A percentile compares a stretch with the other conserved stretches of the same genome.
phyloP scores from a whole-genome alignment of 2,888 invertebrate genomes.

The Laothoe populi region DNA sequence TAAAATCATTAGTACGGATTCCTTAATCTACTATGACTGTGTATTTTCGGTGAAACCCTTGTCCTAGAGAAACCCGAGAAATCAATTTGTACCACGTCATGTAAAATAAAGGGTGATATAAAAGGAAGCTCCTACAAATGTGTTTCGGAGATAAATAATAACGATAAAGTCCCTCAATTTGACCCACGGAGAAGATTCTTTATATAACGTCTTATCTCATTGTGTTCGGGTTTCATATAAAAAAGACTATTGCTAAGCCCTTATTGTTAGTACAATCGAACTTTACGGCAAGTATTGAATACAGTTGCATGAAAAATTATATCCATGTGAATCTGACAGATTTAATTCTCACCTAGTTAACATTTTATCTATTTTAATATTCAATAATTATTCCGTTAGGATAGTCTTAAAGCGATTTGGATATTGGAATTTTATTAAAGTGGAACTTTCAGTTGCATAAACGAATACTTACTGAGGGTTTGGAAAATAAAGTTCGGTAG shows the following conservation, averaged over 20 bases:
- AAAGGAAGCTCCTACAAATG: slow-evolving; percentile 58
- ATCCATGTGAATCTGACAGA: not conserved
- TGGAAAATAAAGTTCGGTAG: not conserved
- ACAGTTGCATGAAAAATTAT: slow-evolving; percentile 8
- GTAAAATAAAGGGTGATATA: slow-evolving; percentile 63
- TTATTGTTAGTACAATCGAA: slow-evolving; percentile 43
- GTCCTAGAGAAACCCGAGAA: slow-evolving; percentile 49
- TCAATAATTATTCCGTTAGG: no score
- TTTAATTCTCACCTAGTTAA: slow-evolving; percentile 7
- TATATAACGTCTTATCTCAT: slow-evolving; percentile 60
- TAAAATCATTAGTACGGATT: slow-evolving; percentile 42
- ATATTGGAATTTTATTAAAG: not conserved
- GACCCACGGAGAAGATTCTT: slow-evolving; percentile 60
- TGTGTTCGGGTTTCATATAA: slow-evolving; percentile 54
- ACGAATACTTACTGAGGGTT: slow-evolving; percentile 11
- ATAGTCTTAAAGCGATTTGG: not conserved
- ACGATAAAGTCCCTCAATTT: slow-evolving; percentile 66
- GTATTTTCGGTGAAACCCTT: slow-evolving; percentile 44
- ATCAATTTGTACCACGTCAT: slow-evolving; percentile 64
- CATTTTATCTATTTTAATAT: not conserved
- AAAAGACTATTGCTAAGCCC: slow-evolving; percentile 54
- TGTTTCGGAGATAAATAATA: slow-evolving; percentile 69
- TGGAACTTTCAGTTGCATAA: slow-evolving; percentile 7
- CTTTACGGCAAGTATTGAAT: slow-evolving; percentile 13
- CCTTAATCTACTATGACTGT: slow-evolving; percentile 46